These are phyloP conservation scores for Boloria selene DNA, from an alignment of 2,888 invertebrate species.

Conservation along the genomic window DNA sequence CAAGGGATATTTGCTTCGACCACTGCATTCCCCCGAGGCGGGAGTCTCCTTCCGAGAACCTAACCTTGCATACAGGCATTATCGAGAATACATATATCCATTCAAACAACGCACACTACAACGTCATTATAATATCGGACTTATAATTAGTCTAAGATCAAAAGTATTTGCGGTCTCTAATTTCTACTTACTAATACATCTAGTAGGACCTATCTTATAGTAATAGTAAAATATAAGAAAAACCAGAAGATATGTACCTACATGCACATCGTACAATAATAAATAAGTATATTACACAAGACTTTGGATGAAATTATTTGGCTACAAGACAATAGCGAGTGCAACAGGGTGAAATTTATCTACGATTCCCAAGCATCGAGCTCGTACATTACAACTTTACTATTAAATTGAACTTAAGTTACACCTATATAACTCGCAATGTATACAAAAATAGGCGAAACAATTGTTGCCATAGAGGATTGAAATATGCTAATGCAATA, in stretches of 20 bases:
- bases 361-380: constrained; percentile 14
- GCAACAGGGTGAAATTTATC: background rate
- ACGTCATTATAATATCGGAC: too few species aligned
- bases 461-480: background rate
- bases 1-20: constrained; percentile 6
- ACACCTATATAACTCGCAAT: background rate
- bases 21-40: background rate
- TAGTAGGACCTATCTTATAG: too few species aligned
- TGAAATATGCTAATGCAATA: constrained; percentile 19
- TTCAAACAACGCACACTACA: background rate
- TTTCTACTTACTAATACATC: too few species aligned
- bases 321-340: background rate
- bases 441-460: constrained; percentile 2
- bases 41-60: background rate
- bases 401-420: too few species aligned
- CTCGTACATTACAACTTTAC: constrained; percentile 19
- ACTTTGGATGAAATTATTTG: background rate
- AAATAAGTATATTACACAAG: too few species aligned
- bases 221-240: too few species aligned
- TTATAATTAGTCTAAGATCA: too few species aligned
- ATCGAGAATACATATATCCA: background rate
- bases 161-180: too few species aligned
- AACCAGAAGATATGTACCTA: too few species aligned
- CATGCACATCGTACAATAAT: background rate
- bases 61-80: background rate